Base-by-base conservation (phyloP, 2,113 vertebrate species). In the Eurystomus gularis region DNA sequence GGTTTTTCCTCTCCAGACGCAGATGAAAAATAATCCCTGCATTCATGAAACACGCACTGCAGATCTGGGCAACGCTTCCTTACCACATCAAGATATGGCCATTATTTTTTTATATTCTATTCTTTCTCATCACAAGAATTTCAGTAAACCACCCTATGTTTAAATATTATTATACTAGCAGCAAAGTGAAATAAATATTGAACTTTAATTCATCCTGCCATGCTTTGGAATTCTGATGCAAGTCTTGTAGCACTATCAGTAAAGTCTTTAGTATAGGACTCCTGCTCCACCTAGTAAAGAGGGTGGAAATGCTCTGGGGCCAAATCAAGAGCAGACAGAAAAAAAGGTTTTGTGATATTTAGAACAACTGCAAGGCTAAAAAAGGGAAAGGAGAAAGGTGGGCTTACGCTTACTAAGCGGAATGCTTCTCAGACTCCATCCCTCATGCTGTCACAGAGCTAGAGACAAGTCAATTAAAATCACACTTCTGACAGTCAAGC, bases 161-260 rank as follows among this genome's bases (percentile, higher is more conserved):
- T 93, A 95, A 94, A 95, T 83, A 86, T 51, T 82, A 81, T 73
- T 88, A 57, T n/a, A 73, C 33, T 33, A 71, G 35, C 42, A 86
- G 61, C 17, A 88, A 88, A 94, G 51, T 40, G 20, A 90, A 96
- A 90, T 62, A 90, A 95, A 88, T 62, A 66, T 0, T 76, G 69
- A 88, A 79, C 44, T 79, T 84, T 8, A 82, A 75, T 93, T 86
- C 42, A 88, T 60, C 71, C 76, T 86, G 42, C 65, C 73, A 62
- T 16, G 35, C 42, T 69, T 0, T 77, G 26, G 64, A 80, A 83
- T 82, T 90, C 65, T 61, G n/a, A 70, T 33, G 24, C 13, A 65
- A 64, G 54, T 72, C 33, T 69, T 73, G 15, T 17, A 78, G n/a
- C 31, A 35, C 0, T 0, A 35, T 69, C 65, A 44, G 23, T 48